These are phyloP conservation scores for Chironomus striatipennis DNA, from an alignment of 1,140 invertebrate species.

Conservation along the genomic window DNA sequence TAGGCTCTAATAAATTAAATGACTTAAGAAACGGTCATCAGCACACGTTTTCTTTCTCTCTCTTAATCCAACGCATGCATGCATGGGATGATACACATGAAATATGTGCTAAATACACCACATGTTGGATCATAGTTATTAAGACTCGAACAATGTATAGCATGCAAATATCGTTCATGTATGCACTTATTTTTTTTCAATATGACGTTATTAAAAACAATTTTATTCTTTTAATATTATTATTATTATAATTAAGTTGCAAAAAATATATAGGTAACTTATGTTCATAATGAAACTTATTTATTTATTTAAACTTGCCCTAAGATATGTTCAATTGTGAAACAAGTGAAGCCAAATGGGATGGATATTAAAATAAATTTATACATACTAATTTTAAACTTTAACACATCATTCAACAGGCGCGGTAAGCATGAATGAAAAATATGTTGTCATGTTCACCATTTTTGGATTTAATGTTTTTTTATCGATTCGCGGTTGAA, in stretches of 20 bases:
- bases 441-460: too few relatives aligned
- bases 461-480: not conserved
- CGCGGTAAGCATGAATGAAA: not conserved
- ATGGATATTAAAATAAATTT: not conserved
- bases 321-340: too few relatives aligned
- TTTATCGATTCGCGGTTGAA: not conserved
- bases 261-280: not conserved
- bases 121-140: conserved; percentile 7
- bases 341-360: not conserved
- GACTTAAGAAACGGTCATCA: conserved; percentile 1
- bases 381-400: not conserved
- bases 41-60: not conserved
- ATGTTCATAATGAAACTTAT: too few relatives aligned
- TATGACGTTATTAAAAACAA: not conserved
- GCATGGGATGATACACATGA: not conserved
- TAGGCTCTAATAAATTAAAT: conserved; percentile 9
- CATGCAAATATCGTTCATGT: not conserved
- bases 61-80: not conserved
- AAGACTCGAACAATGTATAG: not conserved
- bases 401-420: conserved; percentile 7
- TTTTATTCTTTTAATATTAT: not conserved
- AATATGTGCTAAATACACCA: conserved; percentile 1
- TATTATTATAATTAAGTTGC: conserved; percentile 10
- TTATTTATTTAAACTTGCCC: too few relatives aligned
- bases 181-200: not conserved